These are phyloP conservation scores for Bombyx mori DNA, from an alignment of 1,140 invertebrate species.

Conservation along the genomic window ASM3026992v2 NC_085111.1:6630001-6630500, in stretches of 20 bases:
- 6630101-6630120: conserved; percentile 66
- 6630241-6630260: conserved; percentile 70
- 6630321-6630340: conserved; percentile 62
- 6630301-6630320: conserved; percentile 71
- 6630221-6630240: conserved; percentile 52
- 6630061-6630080: conserved; percentile 53
- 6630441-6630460: conserved; percentile 69
- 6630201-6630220: conserved; percentile 69
- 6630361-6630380: conserved; percentile 69
- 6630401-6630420: conserved; percentile 68
- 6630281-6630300: conserved; percentile 70
- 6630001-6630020: conserved; percentile 10
- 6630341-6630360: conserved; percentile 62
- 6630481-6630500: conserved; percentile 59
- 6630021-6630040: conserved; percentile 8
- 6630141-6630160: conserved; percentile 45
- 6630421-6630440: conserved; percentile 61
- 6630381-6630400: conserved; percentile 51
- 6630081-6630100: conserved; percentile 24
- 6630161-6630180: conserved; percentile 64
- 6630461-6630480: conserved; percentile 60
- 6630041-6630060: conserved; percentile 8
- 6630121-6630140: conserved; percentile 62
- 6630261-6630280: conserved; percentile 65
- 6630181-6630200: conserved; percentile 72